phyloP scores from a whole-genome alignment of 2,888 invertebrate species.

The Andrena bucephala region DNA sequence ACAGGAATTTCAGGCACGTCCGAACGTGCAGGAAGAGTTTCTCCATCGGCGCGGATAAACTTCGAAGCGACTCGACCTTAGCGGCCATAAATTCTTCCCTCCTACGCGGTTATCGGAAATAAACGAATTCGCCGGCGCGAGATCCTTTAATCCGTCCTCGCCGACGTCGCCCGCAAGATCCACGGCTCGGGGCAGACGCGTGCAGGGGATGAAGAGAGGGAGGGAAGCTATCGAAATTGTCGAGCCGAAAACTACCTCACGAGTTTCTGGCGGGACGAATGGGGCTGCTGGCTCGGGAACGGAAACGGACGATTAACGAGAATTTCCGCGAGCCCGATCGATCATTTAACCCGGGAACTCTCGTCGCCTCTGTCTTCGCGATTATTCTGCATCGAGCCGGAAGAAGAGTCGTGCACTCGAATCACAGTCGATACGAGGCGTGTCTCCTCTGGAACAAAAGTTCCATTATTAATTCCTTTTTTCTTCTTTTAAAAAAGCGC shows the following conservation, averaged over 20 bases:
- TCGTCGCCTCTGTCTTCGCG: slow-evolving; percentile 53
- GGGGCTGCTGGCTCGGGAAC: slow-evolving; percentile 47
- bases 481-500: too few species aligned
- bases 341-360: slow-evolving; percentile 68
- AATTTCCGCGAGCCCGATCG: slow-evolving; percentile 76
- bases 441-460: too few species aligned
- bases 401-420: slow-evolving; percentile 58
- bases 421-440: slow-evolving; percentile 44
- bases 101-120: slow-evolving; percentile 56
- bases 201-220: slow-evolving; percentile 12
- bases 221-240: slow-evolving; percentile 60
- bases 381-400: slow-evolving; percentile 58
- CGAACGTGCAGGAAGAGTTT: neutral
- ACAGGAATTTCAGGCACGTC: slow-evolving; percentile 51
- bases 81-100: slow-evolving; percentile 55
- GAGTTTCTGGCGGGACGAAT: slow-evolving; percentile 56
- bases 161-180: slow-evolving; percentile 41
- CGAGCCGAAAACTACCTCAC: slow-evolving; percentile 68
- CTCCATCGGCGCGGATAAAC: slow-evolving; percentile 34
- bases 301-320: slow-evolving; percentile 79
- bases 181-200: slow-evolving; percentile 1
- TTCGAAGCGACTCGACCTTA: slow-evolving; percentile 35
- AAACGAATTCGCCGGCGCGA: slow-evolving; percentile 56
- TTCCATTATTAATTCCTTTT: too few species aligned
- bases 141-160: slow-evolving; percentile 70